Percentiles rank a stretch among this genome's conserved stretches.
phyloP scores from a whole-genome alignment of 2,113 vertebrate species.

The Cathartes aura region DNA sequence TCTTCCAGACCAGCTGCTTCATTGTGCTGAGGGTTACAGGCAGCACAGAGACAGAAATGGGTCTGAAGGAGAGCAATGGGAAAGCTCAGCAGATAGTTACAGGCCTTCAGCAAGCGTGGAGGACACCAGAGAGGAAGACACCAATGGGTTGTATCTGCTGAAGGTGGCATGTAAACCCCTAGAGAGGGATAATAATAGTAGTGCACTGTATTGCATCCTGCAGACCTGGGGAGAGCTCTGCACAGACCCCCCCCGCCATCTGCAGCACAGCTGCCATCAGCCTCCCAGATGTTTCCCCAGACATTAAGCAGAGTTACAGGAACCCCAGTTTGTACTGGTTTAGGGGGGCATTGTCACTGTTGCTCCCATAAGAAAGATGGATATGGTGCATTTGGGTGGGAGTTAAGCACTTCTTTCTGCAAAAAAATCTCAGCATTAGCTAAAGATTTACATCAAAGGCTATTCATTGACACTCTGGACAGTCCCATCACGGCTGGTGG shows the following conservation, averaged over 20 bases:
- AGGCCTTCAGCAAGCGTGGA: background rate
- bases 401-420: background rate
- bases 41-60: background rate
- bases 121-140: background rate
- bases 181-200: accelerated
- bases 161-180: background rate
- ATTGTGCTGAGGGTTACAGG: background rate
- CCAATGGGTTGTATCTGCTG: background rate
- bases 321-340: background rate
- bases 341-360: background rate
- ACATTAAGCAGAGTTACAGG: background rate
- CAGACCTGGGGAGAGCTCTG: background rate
- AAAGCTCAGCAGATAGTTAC: background rate
- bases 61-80: background rate
- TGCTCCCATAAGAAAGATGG: accelerated
- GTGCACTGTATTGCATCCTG: background rate
- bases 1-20: background rate
- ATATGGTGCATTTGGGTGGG: background rate
- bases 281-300: background rate
- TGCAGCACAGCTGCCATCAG: background rate
- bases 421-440: background rate
- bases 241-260: background rate
- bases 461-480: background rate
- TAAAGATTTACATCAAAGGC: background rate
- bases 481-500: background rate